Base-by-base conservation (phyloP, 2,888 invertebrate genomes). In the Proisotoma minuta region DNA sequence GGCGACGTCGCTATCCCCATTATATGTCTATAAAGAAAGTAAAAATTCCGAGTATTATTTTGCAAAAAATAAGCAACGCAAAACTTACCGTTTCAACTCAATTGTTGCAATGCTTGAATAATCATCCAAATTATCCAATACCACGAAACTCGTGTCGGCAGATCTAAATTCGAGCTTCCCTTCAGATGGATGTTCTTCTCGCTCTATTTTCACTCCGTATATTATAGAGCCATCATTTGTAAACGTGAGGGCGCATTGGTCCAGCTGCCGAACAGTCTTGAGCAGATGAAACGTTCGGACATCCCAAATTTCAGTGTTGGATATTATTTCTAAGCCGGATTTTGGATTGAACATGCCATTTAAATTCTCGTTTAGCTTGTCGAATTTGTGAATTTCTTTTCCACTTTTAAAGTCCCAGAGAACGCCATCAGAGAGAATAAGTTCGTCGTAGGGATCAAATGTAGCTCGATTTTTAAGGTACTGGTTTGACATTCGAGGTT, bases 301-400 rank as follows among this genome's bases (percentile, higher is more conserved):
- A 78, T 99, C 99, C 98, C 98, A 99, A 58, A 98, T 93, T 84
- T 99, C 97, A 0, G 96, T 93, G 77, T 98, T 98, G 59, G 97
- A 94, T 75, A 99, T 91, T 43, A 96, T 91, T 81, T 97, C 96
- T 66, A 93, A 81, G 0, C 95, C 95, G 77, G 92, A 93, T 26
- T 63, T 62, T 0, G 96, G 96, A 82, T 97, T 96, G 76, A 98
- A 98, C 4, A 94, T 89, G 0, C 97, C 98, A 76, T 92, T 96
- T 60, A 95, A 85, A 47, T 88, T 88, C 76, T 94, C 91, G 81
- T 97, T 98, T 34, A 99, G 82, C 78, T 98, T 98, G 80, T 99
- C 99, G 77, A 99, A 91, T 78, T 97, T 96, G 80, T 97, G 96
- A 50, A 99, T 88, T 72, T 91, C 87, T 75, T 88, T 89, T 22